Evolutionary conservation across 2,888 invertebrate species (phyloP), one percentile per base, ranked within the genome.

Genomic region (Troides aeacus): DNA sequence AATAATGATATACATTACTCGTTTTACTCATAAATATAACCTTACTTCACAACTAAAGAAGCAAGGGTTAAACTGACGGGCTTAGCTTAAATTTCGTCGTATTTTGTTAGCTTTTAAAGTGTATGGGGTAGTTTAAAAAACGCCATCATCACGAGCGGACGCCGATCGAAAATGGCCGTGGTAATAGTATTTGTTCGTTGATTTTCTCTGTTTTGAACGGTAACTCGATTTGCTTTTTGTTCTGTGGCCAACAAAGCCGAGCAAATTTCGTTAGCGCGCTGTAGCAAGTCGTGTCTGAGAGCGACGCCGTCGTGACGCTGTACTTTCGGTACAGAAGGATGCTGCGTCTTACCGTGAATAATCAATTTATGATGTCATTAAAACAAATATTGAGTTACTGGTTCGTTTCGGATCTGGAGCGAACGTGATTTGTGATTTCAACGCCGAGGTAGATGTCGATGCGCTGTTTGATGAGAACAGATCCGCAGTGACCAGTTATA

Each of bases 221-320:
- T 92, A 92, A 92, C 92, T 92, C 88, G 92, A 92, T 92, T 92
- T 92, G 88, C 85, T 92, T 92, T 92, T 92, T 91, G 86, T 89
- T 77, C 81, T 73, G 71, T 69, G 69, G 68, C 75, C 79, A 56
- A 92, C 90, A 92, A 90, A 87, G 84, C 86, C 80, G 78, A 81
- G 82, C 86, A 92, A 92, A 92, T 87, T 90, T 90, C 84, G 90
- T 92, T 92, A 92, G 90, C 81, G 76, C 74, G 74, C 69, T 71
- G 77, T 73, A 68, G 64, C 79, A 75, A 76, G 79, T 86, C 87
- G 86, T 87, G 87, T 79, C 77, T 78, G 82, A 78, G 81, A 83
- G 82, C 79, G 66, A 50, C 58, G 36, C 18, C 39, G 70, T 88
- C 90, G 86, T 87, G 89, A 86, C 79, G 78, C 64, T 74, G 76